Evolutionary conservation across 2,888 invertebrate genomes (phyloP).

Genomic region (Criorhina ranunculi): DNA sequence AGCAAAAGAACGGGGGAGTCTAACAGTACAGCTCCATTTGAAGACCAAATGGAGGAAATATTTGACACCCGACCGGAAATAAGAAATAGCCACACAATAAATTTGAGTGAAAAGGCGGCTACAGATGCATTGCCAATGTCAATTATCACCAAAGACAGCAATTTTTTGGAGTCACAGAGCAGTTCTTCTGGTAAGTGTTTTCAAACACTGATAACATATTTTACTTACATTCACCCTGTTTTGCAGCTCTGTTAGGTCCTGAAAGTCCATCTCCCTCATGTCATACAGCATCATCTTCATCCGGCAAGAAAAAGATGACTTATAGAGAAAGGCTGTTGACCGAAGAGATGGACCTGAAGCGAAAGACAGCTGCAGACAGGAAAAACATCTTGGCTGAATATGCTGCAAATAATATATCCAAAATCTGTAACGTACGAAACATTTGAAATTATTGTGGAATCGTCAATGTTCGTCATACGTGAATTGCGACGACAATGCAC

Average conservation of each 20-base stretch:
- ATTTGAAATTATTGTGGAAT: too few species aligned
- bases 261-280: background rate
- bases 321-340: background rate
- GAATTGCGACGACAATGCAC: too few species aligned
- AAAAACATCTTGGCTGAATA: conserved; percentile 3
- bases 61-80: background rate
- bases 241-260: background rate
- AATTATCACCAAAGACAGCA: background rate
- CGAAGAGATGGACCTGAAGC: background rate
- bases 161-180: background rate
- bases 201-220: background rate
- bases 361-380: background rate
- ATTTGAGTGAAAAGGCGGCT: background rate
- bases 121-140: background rate
- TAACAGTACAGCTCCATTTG: conserved; percentile 5
- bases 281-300: too few species aligned
- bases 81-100: background rate
- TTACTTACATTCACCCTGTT: background rate
- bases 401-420: too few species aligned
- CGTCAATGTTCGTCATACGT: too few species aligned
- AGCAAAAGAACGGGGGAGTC: conserved; percentile 5
- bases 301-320: background rate
- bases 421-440: too few species aligned
- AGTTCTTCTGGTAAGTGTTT: background rate
- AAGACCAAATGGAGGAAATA: background rate